A percentile compares a stretch with the other conserved stretches of the same genome.
Evolutionary conservation across 1,140 invertebrate species (phyloP).

Genomic region (Hormaphis cornu): DNA sequence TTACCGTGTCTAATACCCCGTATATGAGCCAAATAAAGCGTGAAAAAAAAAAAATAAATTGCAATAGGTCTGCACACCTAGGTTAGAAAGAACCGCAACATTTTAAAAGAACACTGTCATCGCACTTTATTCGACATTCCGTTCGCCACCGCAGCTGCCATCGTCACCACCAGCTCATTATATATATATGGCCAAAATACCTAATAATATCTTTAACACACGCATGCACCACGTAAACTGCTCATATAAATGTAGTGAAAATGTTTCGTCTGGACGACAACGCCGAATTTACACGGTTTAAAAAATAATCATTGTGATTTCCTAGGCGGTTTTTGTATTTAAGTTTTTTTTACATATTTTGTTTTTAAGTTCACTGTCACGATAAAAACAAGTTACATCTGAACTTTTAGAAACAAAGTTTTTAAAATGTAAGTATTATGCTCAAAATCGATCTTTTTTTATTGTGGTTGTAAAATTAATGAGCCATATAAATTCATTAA

Average conservation of each 20-base stretch:
- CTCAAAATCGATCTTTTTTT: too few species aligned
- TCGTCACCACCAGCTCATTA: not conserved
- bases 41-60: conserved; percentile 30
- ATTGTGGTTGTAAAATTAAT: too few species aligned
- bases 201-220: not conserved
- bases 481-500: too few species aligned
- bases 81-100: conserved; percentile 7
- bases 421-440: too few species aligned
- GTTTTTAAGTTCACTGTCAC: too few species aligned
- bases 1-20: conserved; percentile 25
- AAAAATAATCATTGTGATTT: not conserved
- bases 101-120: conserved; percentile 25
- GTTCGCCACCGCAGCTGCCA: not conserved
- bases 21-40: conserved; percentile 24
- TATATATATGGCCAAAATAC: not conserved
- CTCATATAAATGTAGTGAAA: not conserved
- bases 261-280: not conserved
- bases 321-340: not conserved
- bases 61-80: conserved; percentile 5
- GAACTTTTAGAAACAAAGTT: too few species aligned
- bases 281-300: not conserved
- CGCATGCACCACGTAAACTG: not conserved
- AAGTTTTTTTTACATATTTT: too few species aligned
- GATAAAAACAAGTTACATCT: too few species aligned
- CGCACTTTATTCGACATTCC: conserved; percentile 16